These are phyloP conservation scores for Pseudomyrmex pallidus DNA, from an alignment of 1,140 invertebrate genomes.

Conservation along the genomic window DNA sequence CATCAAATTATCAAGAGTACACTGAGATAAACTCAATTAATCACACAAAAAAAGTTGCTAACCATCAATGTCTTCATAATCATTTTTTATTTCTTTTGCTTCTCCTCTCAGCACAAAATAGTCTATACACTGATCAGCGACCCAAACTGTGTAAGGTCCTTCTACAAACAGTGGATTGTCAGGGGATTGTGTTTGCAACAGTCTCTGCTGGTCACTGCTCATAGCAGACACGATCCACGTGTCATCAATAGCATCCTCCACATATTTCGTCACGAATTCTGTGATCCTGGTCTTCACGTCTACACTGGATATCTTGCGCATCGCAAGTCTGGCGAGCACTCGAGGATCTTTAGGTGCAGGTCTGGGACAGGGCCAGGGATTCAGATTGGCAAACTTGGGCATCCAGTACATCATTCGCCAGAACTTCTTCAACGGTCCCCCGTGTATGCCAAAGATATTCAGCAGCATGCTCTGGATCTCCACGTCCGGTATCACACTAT, in stretches of 20 bases:
- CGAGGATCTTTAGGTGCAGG: slow-evolving; percentile 90
- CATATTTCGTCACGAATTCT: slow-evolving; percentile 88
- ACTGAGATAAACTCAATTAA: no score
- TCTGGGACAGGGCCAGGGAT: slow-evolving; percentile 94
- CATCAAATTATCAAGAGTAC: no score
- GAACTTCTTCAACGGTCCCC: slow-evolving; percentile 92
- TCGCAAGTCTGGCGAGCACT: slow-evolving; percentile 94
- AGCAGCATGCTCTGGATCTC: slow-evolving; percentile 94
- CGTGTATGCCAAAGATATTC: slow-evolving; percentile 93
- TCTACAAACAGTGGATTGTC: slow-evolving; percentile 93
- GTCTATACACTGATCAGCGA: slow-evolving; percentile 90
- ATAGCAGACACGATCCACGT: slow-evolving; percentile 98
- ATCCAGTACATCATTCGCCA: slow-evolving; percentile 99
- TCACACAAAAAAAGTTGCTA: slow-evolving; percentile 66
- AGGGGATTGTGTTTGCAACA: slow-evolving; percentile 89
- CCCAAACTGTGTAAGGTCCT: slow-evolving; percentile 94
- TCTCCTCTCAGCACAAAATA: slow-evolving; percentile 95
- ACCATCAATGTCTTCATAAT: slow-evolving; percentile 88
- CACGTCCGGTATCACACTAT: slow-evolving; percentile 95
- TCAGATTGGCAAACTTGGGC: slow-evolving; percentile 97
- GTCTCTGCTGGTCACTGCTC: slow-evolving; percentile 90
- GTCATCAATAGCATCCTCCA: slow-evolving; percentile 92
- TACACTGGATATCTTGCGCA: slow-evolving; percentile 94
- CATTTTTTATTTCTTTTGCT: slow-evolving; percentile 68
- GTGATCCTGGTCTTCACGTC: slow-evolving; percentile 91